A percentile compares a stretch with the other conserved stretches of the same genome.
Evolutionary conservation across 2,888 invertebrate genomes (phyloP).

Genomic region (Phoronis australis): DNA sequence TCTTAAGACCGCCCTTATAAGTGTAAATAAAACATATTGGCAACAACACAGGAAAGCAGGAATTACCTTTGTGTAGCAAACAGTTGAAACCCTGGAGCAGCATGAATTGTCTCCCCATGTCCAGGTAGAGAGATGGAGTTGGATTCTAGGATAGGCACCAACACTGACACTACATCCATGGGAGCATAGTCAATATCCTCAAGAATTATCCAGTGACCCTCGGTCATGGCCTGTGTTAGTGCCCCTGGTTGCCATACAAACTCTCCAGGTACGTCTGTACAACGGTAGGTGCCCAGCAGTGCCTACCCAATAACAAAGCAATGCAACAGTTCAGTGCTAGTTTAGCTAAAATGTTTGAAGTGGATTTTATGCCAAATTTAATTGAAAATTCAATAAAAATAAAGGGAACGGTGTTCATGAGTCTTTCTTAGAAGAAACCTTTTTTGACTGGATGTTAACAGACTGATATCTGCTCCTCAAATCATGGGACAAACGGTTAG

Average conservation of each 20-base stretch:
- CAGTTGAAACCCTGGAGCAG: conserved; percentile 81
- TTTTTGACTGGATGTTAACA: too few species aligned
- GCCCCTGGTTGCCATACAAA: conserved; percentile 96
- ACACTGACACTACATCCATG: conserved; percentile 82
- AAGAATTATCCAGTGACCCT: conserved; percentile 74
- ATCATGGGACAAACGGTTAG: too few species aligned
- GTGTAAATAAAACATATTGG: neutral
- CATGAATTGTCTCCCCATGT: conserved; percentile 73
- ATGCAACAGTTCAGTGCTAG: too few species aligned
- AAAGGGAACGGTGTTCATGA: too few species aligned
- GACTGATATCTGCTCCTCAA: too few species aligned
- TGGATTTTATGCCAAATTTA: too few species aligned
- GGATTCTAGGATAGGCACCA: conserved; percentile 80
- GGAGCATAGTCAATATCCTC: conserved; percentile 95
- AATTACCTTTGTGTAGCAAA: conserved; percentile 76
- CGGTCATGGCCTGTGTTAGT: conserved; percentile 63
- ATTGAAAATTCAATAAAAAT: too few species aligned
- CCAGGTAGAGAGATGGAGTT: conserved; percentile 79
- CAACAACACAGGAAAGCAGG: neutral
- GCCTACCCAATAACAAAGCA: too few species aligned
- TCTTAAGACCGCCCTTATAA: neutral
- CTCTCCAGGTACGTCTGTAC: conserved; percentile 95
- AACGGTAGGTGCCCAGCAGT: conserved; percentile 85
- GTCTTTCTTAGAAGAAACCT: too few species aligned
- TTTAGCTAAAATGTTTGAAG: too few species aligned